A percentile compares a stretch with the other conserved stretches of the same genome.
Evolutionary conservation across 1,140 invertebrate species (phyloP).

Genomic region (Whitmania pigra): DNA sequence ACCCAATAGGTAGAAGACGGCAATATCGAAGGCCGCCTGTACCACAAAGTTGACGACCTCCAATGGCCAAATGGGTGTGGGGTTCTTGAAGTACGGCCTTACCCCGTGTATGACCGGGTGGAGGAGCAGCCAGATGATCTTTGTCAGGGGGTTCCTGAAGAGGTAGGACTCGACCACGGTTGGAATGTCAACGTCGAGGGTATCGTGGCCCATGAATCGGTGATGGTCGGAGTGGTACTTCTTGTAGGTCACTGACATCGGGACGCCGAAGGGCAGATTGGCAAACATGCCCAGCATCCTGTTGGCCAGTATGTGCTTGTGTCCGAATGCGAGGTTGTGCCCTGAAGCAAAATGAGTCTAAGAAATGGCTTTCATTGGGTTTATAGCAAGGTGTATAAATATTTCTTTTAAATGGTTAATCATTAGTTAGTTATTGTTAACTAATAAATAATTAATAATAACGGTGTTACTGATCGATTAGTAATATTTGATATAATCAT

Average conservation of each 20-base stretch:
- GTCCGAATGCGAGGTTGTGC: slow-evolving; percentile 42
- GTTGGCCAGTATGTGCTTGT: slow-evolving; percentile 33
- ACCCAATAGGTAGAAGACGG: slow-evolving; percentile 68
- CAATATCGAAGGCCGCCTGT: slow-evolving; percentile 68
- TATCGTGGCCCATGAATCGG: slow-evolving; percentile 36
- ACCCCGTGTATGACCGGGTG: slow-evolving; percentile 37
- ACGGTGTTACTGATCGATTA: no score
- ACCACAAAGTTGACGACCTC: slow-evolving; percentile 62
- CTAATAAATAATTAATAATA: no score
- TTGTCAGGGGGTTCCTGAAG: slow-evolving; percentile 37
- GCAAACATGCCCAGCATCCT: slow-evolving; percentile 37
- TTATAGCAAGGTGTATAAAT: no score
- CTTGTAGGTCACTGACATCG: slow-evolving; percentile 41
- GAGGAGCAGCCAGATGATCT: slow-evolving; percentile 36
- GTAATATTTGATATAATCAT: no score
- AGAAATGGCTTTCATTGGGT: no score
- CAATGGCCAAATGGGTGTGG: slow-evolving; percentile 55
- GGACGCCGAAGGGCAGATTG: slow-evolving; percentile 39
- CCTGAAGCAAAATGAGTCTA: slow-evolving; percentile 17
- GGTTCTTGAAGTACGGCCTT: slow-evolving; percentile 44
- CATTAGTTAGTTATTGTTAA: background rate
- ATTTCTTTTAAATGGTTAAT: no score
- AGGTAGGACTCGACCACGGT: slow-evolving; percentile 35
- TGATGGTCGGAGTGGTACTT: slow-evolving; percentile 43
- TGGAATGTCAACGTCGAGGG: slow-evolving; percentile 38